Base-by-base conservation (phyloP, 2,797 vertebrate genomes). In the Notolepis coatsorum region DNA sequence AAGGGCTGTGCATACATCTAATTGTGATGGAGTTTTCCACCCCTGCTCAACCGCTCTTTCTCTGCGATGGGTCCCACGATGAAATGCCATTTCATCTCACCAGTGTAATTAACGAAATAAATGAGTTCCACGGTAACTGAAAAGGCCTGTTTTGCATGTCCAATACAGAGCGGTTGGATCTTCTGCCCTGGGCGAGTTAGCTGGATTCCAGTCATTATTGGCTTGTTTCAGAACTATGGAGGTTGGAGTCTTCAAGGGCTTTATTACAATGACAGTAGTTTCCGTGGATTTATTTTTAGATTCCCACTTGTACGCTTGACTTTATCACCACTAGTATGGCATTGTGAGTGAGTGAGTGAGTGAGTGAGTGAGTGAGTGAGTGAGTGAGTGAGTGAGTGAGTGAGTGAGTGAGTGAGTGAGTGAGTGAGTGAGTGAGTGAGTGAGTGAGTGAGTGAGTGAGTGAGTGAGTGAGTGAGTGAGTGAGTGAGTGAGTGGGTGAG, bases 1-100 rank as follows among this genome's bases (percentile, higher is more conserved):
- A 90, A 64, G 84, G n/a, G 67, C 76, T 79, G 74, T 79, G 84
- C 79, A 85, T 85, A 79, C 61, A 79, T 81, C 45, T 88, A 86
- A 87, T 89, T 86, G 77, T 87, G 79, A 77, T 75, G 64, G 76
- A 85, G 76, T 85, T 80, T 81, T 88, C 47, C 68, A 64, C 33
- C 56, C n/a, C 7, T 12, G 41, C 68, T 84, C 61, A 70, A 68
- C 49, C 48, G 52, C 72, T 75, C 48, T 68, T 78, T 71, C 76
- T 68, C 52, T 78, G 49, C 27, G 28, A 50, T 55, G 23, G 64
- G 38, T 79, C 71, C 58, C 68, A 56, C 47, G 66, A 81, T 56
- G 31, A 81, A 80, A 77, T 60, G 51, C 7, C 61, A 54, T 77
- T 83, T 80, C 75, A 80, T 79, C 60, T 77, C 65, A 60, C 15